Percentiles rank a stretch among this genome's conserved stretches.
Evolutionary conservation across 2,113 vertebrate species (phyloP).

Genomic region (Hydrolagus affinis): DNA sequence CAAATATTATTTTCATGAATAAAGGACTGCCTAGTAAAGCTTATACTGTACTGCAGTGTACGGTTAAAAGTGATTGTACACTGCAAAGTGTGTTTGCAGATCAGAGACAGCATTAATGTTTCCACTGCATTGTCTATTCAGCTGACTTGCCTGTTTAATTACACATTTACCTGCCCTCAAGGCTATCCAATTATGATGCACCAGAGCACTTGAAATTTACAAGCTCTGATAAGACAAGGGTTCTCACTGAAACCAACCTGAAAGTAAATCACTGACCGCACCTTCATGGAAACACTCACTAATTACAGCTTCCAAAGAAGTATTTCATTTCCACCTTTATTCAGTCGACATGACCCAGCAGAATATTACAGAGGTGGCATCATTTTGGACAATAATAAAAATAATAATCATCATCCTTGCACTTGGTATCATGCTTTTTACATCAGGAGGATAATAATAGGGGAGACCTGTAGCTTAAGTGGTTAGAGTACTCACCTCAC

Average conservation of each 20-base stretch:
- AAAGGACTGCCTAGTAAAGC: no score
- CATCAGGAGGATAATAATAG: no score
- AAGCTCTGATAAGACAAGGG: neutral
- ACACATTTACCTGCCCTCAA: neutral
- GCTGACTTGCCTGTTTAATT: neutral
- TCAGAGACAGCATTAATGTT: neutral
- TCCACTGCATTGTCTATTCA: neutral
- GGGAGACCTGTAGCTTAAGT: no score
- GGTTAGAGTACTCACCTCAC: no score
- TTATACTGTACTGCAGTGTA: no score
- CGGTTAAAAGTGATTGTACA: no score
- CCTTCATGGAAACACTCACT: neutral
- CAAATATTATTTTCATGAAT: no score
- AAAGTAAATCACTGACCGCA: constrained; percentile 9
- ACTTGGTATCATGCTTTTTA: no score
- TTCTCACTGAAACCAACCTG: neutral
- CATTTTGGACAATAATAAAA: neutral
- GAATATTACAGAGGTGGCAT: neutral
- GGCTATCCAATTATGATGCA: neutral
- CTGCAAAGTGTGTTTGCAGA: no score
- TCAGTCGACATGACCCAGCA: neutral
- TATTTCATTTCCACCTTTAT: constrained; percentile 10
- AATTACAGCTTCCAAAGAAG: neutral
- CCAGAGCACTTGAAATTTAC: neutral
- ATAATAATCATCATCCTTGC: no score